Base-by-base conservation (phyloP, 2,888 invertebrate species). In the Escarpia spicata region DNA sequence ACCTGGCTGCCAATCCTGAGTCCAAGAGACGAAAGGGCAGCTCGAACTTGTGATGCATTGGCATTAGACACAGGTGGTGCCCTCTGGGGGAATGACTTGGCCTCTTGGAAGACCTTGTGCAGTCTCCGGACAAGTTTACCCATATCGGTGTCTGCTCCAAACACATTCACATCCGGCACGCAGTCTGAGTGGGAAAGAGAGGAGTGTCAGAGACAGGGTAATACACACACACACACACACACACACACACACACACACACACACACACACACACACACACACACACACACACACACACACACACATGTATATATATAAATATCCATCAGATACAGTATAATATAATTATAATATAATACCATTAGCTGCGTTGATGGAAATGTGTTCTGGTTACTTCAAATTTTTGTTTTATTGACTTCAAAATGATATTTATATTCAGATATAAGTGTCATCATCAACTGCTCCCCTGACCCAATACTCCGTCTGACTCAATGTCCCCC, bases 1-100 rank as follows among this genome's bases (percentile, higher is more conserved):
- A 97, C 96, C 93, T 96, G 96, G 93, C 97, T 97, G 9, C 97
- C 97, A 8, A 97, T 93, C 92, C 95, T 95, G 52, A 97, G 94
- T 26, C 97, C 97, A 93, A 97, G 95, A 0, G 97, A 96, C 93
- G 96, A 96, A 19, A 97, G 94, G 1, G 96, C 95, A 92, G 95
- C 95, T 37, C 26, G 52, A 31, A 8, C 91, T n/a, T 91, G 91
- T 44, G 89, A 37, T 6, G n/a, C 43, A 0, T 75, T n/a, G n/a
- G 60, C 31, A 2, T 31, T 43, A 26, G 31, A 37, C 15, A 75
- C 60, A n/a, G 92, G 92, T 3, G 92, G 90, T 15, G 43, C 44
- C 9, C 91, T 44, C 19, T 95, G 94, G 19, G 94, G 92, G 19
- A 95, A 94, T 58, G 95, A 94, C 37, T 94, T 93, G 4, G 96